Percentiles rank a stretch among this genome's conserved stretches.
phyloP scores from a whole-genome alignment of 2,797 vertebrate species.

The Lithobates pipiens region DNA sequence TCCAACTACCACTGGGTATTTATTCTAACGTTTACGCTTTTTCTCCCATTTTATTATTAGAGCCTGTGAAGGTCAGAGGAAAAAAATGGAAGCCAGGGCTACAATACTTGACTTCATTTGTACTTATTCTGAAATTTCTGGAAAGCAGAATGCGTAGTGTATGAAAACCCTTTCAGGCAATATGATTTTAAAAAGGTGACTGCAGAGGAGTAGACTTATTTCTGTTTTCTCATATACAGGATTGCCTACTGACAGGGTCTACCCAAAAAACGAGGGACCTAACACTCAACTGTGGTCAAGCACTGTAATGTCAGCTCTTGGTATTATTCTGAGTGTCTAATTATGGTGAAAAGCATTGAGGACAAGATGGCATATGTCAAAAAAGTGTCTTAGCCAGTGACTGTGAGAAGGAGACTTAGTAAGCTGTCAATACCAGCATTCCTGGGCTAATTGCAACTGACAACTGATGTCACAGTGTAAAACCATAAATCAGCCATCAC shows the following conservation, averaged over 20 bases:
- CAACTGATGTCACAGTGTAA: background rate
- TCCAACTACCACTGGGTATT: too few species aligned
- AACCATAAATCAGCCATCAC: slow-evolving; percentile 2
- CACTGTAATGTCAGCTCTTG: background rate
- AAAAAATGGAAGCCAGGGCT: background rate
- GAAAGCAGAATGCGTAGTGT: background rate
- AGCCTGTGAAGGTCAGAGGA: too few species aligned
- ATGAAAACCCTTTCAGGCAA: background rate
- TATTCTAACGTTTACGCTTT: too few species aligned
- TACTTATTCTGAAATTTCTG: background rate
- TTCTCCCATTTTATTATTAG: too few species aligned
- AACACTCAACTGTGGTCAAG: background rate
- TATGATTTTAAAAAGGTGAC: background rate
- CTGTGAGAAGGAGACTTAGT: slow-evolving; percentile 1
- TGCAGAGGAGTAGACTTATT: background rate
- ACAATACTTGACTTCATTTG: background rate
- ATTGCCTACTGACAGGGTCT: background rate
- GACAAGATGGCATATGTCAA: background rate
- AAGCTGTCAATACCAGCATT: slow-evolving; percentile 1
- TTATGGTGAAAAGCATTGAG: slow-evolving; percentile 7
- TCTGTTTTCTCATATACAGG: background rate
- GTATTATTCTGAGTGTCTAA: background rate
- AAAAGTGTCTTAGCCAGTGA: background rate
- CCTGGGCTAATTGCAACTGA: background rate
- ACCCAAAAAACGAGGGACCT: background rate